Percentiles rank a stretch among this genome's conserved stretches.
Conservation (phyloP, 2,888 invertebrate species). For the Hypsopygia costalis region DNA sequence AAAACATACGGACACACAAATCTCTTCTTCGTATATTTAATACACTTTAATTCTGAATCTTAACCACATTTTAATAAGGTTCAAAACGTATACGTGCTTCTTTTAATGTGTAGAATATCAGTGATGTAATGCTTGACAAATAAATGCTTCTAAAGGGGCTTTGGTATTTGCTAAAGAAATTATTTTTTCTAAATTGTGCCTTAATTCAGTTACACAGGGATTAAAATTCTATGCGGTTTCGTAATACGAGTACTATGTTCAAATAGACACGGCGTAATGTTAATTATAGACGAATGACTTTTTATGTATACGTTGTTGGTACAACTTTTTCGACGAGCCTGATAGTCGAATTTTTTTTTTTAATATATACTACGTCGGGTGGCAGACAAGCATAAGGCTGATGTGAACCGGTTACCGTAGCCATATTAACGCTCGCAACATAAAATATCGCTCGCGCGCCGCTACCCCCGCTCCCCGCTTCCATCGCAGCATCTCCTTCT, state of each 20-base stretch:
- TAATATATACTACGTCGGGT: too few species aligned
- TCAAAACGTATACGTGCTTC: conserved; percentile 9
- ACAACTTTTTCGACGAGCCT: too few species aligned
- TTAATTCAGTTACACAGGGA: not conserved
- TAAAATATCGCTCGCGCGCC: too few species aligned
- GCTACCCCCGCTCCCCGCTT: too few species aligned
- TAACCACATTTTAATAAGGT: conserved; percentile 9
- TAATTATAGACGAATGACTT: too few species aligned
- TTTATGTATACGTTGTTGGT: too few species aligned
- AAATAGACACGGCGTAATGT: too few species aligned
- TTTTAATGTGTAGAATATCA: conserved; percentile 35
- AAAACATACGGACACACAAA: conserved; percentile 47
- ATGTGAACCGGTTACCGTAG: too few species aligned
- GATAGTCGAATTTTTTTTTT: too few species aligned
- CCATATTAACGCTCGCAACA: too few species aligned
- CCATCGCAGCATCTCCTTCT: too few species aligned
- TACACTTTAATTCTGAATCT: not conserved
- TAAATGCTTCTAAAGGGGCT: conserved; percentile 30
- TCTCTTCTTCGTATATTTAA: conserved; percentile 17
- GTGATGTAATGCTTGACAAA: conserved; percentile 60
- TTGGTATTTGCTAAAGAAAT: conserved; percentile 18
- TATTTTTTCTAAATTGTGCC: conserved; percentile 5
- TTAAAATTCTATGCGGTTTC: not conserved
- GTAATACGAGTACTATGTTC: not conserved
- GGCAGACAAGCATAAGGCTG: too few species aligned